Evolutionary conservation across 2,888 invertebrate genomes (phyloP), one percentile per base, ranked within the genome.

Genomic region (Pachydiplax longipennis): DNA sequence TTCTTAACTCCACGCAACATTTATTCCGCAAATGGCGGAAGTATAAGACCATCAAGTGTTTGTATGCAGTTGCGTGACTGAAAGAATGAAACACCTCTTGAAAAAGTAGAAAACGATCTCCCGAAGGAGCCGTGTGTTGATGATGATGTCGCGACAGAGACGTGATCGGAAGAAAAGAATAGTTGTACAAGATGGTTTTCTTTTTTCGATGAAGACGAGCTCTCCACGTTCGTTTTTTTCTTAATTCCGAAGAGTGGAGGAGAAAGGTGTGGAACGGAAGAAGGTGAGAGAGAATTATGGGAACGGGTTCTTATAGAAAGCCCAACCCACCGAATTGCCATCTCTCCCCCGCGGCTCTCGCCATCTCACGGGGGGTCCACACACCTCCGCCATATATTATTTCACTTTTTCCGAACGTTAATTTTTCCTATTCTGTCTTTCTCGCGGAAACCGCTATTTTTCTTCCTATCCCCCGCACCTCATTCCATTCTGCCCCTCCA

Each of bases 341-440:
- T 31, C 61, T 61, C 87, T 25, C 31, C 87, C 87, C 61, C 61
- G 35, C 61, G 61, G 61, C 37, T 35, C 87, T 87, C 83, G 35
- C 83, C 48, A 58, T 87, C 87, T 87, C 87, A 87, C 87, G 87
- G 87, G 87, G 61, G 87, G 87, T 87, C 87, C 87, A 65, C 58
- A 61, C 87, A 22, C 87, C 87, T 61, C 61, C 58, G n/a, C 87
- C 58, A 87, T 87, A 87, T 87, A 87, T 83, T 83, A 87, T 87
- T 87, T 35, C 83, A 18, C 53, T 25, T 25, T 83, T 15, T 35
- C 31, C 82, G 31, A 53, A 25, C 25, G 48, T 31, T 31, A 48
- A 31, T 25, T 53, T 83, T 53, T 22, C 31, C 83, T 18, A 31
- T 58, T 83, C 83, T 12, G 2, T 15, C 48, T 6, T 13, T n/a